Base-by-base conservation (phyloP, 30 jellyfish, hydroid and myxozoan species). In the Aurelia coerulea region DNA sequence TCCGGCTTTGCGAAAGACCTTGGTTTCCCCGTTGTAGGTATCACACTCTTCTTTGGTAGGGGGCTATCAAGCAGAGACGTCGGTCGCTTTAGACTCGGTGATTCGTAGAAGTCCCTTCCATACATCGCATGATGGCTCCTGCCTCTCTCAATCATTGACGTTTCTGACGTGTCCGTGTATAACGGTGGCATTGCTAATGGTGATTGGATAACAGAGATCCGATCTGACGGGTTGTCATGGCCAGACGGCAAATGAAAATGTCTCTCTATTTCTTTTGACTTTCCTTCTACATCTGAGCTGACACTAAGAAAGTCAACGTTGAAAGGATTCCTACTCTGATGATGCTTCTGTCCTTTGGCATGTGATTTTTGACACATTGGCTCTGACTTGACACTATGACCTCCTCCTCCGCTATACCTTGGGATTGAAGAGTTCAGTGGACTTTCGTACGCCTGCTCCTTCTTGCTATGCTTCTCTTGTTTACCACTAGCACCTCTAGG, bases 181-280 rank as follows among this genome's bases (percentile, higher is more conserved):
- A 84, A 56, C 42, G 72, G 23, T n/a, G 87, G 88, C 72, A 84
- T 71, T 5, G 91, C 39, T 31, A 83, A 72, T 56, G 82, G 31
- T 14, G 90, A 39, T 65, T 66, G 79, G 41, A 88, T 88, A n/a
- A 88, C 96, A 34, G 96, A 88, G 39, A 79, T 85, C 15, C 96
- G 60, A 67, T 88, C 96, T 11, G 85, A 39, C 10, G 76, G 69
- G 54, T 63, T 79, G 31, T 69, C 86, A 12, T 84, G 87, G 51
- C 80, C 67, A 14, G 32, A 11, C 1, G 89, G 73, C 53, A 65
- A 42, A 34, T 70, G 86, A 53, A 50, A 62, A 12, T 73, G 93
- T 8, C 78, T 77, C 15, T 74, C 93, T 10, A 64, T 23, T 32
- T 84, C 88, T 72, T 59, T 63, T 1, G 84, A 37, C 46, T 84